phyloP scores from a whole-genome alignment of 2,888 invertebrate genomes.

The Tubulanus polymorphus region DNA sequence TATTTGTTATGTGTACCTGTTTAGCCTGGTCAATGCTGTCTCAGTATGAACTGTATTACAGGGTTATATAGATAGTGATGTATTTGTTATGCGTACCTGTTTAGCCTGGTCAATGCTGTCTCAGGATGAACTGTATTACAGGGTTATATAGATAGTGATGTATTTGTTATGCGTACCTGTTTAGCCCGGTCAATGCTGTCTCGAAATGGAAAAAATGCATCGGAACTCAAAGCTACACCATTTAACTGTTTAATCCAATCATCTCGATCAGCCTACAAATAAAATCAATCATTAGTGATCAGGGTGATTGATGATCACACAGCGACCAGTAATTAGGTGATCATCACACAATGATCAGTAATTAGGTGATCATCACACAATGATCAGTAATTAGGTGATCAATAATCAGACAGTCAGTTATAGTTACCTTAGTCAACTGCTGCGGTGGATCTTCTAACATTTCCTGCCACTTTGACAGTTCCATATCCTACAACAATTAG shows the following conservation, averaged over 20 bases:
- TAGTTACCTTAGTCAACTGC: slow-evolving; percentile 66
- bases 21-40: no score
- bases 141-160: no score
- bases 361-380: no score
- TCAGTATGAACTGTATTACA: no score
- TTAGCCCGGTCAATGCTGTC: slow-evolving; percentile 92
- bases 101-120: slow-evolving; percentile 88
- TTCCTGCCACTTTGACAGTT: slow-evolving; percentile 67
- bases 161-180: slow-evolving; percentile 69
- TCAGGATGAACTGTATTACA: no score
- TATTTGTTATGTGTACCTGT: no score
- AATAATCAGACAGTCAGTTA: background rate
- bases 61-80: no score
- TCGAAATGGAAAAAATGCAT: slow-evolving; percentile 98
- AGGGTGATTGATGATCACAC: no score
- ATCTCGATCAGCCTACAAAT: slow-evolving; percentile 44
- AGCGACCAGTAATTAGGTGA: no score
- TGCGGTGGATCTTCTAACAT: slow-evolving; percentile 73
- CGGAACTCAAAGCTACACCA: slow-evolving; percentile 81
- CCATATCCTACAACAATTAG: slow-evolving; percentile 66
- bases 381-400: no score
- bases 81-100: slow-evolving; percentile 69
- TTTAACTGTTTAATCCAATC: slow-evolving; percentile 59
- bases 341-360: no score
- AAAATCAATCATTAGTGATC: no score